Conservation (phyloP, 2,888 invertebrate species). For the Pachydiplax longipennis region DNA sequence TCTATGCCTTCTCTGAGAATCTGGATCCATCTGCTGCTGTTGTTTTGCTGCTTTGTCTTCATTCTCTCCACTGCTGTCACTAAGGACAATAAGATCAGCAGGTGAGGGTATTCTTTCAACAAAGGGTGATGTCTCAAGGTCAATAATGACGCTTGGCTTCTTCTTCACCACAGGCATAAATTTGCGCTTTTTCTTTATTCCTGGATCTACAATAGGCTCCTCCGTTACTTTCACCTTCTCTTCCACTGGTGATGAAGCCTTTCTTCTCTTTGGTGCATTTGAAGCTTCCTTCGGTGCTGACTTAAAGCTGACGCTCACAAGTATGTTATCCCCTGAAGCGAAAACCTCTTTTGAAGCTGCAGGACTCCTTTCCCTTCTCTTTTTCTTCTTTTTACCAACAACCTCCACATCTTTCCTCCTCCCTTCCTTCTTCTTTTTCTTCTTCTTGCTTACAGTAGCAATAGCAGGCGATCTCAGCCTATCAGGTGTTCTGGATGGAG, state of each 20-base stretch:
- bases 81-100: slow-evolving; percentile 80
- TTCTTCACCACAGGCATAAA: slow-evolving; percentile 62
- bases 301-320: slow-evolving; percentile 91
- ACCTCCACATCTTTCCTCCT: slow-evolving; percentile 56
- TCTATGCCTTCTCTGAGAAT: slow-evolving; percentile 22
- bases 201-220: slow-evolving; percentile 10
- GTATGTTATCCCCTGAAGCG: slow-evolving; percentile 90
- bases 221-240: slow-evolving; percentile 47
- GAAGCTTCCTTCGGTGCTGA: slow-evolving; percentile 45
- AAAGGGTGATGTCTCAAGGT: slow-evolving; percentile 84
- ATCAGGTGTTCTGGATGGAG: slow-evolving; percentile 50
- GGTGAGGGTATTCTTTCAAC: slow-evolving; percentile 83
- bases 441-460: slow-evolving; percentile 58
- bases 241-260: slow-evolving; percentile 46
- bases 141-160: slow-evolving; percentile 85
- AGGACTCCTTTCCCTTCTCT: slow-evolving; percentile 59
- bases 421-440: slow-evolving; percentile 58
- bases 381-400: slow-evolving; percentile 51
- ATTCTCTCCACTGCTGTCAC: slow-evolving; percentile 65
- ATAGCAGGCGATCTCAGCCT: slow-evolving; percentile 51
- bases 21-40: slow-evolving; percentile 7
- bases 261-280: slow-evolving; percentile 30
- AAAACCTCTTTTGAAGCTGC: slow-evolving; percentile 88
- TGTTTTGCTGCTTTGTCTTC: slow-evolving; percentile 53
- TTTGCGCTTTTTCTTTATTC: slow-evolving; percentile 50